These are phyloP conservation scores for Glomeris marginata DNA, from an alignment of 2,888 invertebrate genomes.

Conservation along the genomic window DNA sequence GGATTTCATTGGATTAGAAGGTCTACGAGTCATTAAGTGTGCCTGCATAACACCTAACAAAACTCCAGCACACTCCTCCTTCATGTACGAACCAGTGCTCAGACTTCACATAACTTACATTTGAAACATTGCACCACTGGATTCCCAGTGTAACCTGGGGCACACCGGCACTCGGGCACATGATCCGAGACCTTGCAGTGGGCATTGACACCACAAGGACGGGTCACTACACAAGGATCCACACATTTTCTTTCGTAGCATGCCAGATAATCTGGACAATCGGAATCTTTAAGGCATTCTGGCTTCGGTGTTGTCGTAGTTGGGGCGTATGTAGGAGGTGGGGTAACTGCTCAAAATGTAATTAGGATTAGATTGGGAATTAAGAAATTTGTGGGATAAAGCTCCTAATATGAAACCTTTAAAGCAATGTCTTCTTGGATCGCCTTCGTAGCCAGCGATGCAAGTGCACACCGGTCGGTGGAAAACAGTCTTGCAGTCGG, in stretches of 20 bases:
- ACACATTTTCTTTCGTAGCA: constrained; percentile 20
- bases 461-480: constrained; percentile 58
- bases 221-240: constrained; percentile 49
- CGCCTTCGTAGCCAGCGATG: constrained; percentile 30
- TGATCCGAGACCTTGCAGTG: constrained; percentile 20
- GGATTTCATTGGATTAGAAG: too few relatives aligned
- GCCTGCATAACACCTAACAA: too few relatives aligned
- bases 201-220: constrained; percentile 21
- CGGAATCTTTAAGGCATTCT: constrained; percentile 18
- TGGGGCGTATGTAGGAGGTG: neutral
- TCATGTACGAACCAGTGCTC: too few relatives aligned
- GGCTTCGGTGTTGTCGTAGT: neutral
- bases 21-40: too few relatives aligned
- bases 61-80: neutral
- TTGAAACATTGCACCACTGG: constrained; percentile 7
- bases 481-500: constrained; percentile 62
- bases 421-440: constrained; percentile 39
- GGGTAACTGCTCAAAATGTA: neutral
- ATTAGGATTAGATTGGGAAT: too few relatives aligned
- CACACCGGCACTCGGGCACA: constrained; percentile 20
- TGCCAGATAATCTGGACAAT: constrained; percentile 21
- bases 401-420: constrained; percentile 14
- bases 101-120: too few relatives aligned
- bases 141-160: constrained; percentile 17
- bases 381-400: too few relatives aligned